A percentile compares a stretch with the other conserved stretches of the same genome.
Evolutionary conservation across 2,888 invertebrate genomes (phyloP).

Genomic region (Nemotelus pantherinus): DNA sequence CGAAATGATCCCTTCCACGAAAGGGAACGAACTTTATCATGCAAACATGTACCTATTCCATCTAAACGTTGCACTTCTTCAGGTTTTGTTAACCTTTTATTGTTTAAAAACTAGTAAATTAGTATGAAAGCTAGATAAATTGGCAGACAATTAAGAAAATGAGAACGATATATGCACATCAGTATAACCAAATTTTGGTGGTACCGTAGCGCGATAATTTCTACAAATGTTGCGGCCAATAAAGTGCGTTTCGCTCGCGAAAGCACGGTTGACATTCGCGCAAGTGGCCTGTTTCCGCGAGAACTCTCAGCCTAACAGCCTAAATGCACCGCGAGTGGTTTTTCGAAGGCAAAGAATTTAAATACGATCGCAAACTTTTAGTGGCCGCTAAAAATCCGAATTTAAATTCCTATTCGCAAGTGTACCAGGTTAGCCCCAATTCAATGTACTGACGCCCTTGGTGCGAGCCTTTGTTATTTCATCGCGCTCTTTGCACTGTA

Average conservation of each 20-base stretch:
- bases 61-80: too few relatives aligned
- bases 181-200: too few relatives aligned
- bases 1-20: constrained; percentile 20
- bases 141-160: too few relatives aligned
- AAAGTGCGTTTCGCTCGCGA: not conserved
- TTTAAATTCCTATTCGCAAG: not conserved
- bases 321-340: constrained; percentile 22
- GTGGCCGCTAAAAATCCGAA: constrained; percentile 33
- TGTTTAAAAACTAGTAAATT: too few relatives aligned
- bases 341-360: constrained; percentile 42
- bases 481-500: constrained; percentile 9
- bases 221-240: too few relatives aligned
- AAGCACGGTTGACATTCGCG: not conserved
- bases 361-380: constrained; percentile 46
- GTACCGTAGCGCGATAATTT: too few relatives aligned
- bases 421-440: not conserved
- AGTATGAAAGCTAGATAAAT: too few relatives aligned
- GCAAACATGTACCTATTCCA: too few relatives aligned
- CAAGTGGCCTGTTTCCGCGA: not conserved
- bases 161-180: too few relatives aligned
- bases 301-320: constrained; percentile 3
- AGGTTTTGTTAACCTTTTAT: too few relatives aligned
- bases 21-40: too few relatives aligned
- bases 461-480: not conserved
- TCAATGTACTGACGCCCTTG: not conserved